Evolutionary conservation across 2,113 vertebrate species (phyloP), one percentile per base, ranked within the genome.

Genomic region (Cricetomys ansorgei): DNA sequence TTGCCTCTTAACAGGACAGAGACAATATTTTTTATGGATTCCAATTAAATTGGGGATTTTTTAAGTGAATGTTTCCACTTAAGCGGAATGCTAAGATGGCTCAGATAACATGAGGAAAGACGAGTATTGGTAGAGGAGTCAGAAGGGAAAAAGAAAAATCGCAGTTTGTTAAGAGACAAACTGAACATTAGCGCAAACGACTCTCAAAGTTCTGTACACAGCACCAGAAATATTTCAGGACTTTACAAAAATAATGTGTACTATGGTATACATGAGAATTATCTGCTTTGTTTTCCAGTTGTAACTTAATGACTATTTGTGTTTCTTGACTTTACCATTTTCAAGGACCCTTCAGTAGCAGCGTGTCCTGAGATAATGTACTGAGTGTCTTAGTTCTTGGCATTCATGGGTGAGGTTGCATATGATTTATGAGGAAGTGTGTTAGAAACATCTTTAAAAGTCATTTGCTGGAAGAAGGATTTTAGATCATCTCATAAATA

Each of bases 401-500:
- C 86, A 87, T 92, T 86, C 72, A 55, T 55, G 17, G 59, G 65
- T 29, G 43, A 96, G 69, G 31, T 70, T 72, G 25, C 31, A 65
- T 75, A 67, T 86, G 88, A 94, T 93, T 89, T 96, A 95, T 95
- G 91, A 87, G 6, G 4, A 23, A 50, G 5, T 92, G 10, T 83
- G 48, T 88, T 88, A 70, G 62, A 95, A 96, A 93, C n/a, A 70
- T 62, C 27, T 92, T 94, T 94, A 53, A 96, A 96, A 89, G 77
- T 17, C 37, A 75, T 75, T 89, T 92, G n/a, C 81, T 84, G 4
- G 31, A 70, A 92, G 89, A 95, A 70, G 72, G 27, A 90, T 29
- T 75, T 80, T n/a, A 62, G 31, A 75, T 87, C 15, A 69, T 75
- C 27, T 77, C 94, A 93, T 67, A 93, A 87, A 64, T 89, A 40